A percentile compares a stretch with the other conserved stretches of the same genome.
Evolutionary conservation across 2,888 invertebrate species (phyloP).

Genomic region (Caenorhabditis macrosperma): DNA sequence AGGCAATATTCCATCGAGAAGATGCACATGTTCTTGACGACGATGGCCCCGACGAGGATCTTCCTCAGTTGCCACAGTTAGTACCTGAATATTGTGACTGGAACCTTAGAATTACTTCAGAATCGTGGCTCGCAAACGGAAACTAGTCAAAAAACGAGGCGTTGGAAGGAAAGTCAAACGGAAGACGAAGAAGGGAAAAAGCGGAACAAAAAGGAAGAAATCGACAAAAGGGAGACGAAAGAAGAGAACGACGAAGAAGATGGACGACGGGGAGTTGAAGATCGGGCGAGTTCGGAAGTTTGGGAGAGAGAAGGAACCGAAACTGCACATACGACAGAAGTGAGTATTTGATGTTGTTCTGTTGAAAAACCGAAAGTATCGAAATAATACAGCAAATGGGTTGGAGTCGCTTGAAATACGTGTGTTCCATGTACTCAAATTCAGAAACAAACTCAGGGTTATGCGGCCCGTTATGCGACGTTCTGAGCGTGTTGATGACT

Average conservation of each 20-base stretch:
- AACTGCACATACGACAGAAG: slow-evolving; percentile 41
- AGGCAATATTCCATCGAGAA: not conserved
- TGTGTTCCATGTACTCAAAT: no score
- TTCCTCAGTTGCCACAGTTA: slow-evolving; percentile 23
- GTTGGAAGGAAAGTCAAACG: not conserved
- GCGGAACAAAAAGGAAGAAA: slow-evolving; percentile 1
- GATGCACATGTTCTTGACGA: slow-evolving; percentile 24
- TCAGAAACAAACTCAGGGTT: no score
- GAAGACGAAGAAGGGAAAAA: slow-evolving; percentile 9
- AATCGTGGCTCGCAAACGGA: slow-evolving; percentile 25
- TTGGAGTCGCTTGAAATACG: no score
- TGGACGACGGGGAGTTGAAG: not conserved
- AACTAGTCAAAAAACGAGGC: not conserved
- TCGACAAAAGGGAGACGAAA: not conserved
- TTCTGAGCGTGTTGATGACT: no score
- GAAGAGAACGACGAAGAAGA: not conserved
- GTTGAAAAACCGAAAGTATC: not conserved
- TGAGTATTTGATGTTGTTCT: slow-evolving; percentile 16
- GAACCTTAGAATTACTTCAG: not conserved
- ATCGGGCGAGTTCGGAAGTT: not conserved
- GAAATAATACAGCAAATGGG: no score
- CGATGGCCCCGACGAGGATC: slow-evolving; percentile 3
- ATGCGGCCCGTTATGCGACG: no score
- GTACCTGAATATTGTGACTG: not conserved
- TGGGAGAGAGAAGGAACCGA: slow-evolving; percentile 2